phyloP scores from a whole-genome alignment of 2,113 vertebrate species.

The Bombycilla garrulus region DNA sequence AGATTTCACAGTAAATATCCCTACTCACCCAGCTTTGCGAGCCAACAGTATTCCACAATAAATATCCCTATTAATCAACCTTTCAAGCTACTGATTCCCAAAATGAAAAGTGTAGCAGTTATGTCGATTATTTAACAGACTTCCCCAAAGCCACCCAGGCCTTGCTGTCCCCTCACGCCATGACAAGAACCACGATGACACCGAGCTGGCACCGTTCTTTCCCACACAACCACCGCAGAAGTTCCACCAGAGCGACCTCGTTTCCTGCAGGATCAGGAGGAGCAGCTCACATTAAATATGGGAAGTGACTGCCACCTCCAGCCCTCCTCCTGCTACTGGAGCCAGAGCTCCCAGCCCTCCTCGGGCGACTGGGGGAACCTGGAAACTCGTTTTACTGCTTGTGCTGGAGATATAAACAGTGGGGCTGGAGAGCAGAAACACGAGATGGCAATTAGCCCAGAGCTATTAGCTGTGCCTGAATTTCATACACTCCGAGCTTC shows the following conservation, averaged over 20 bases:
- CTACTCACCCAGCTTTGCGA: background rate
- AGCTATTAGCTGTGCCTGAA: conserved; percentile 62
- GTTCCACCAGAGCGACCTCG: rapidly evolving
- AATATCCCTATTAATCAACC: background rate
- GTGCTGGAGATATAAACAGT: conserved; percentile 25
- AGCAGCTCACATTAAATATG: conserved; percentile 5
- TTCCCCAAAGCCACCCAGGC: background rate
- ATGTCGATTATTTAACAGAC: background rate
- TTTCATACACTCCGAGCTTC: conserved; percentile 45
- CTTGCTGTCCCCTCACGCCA: rapidly evolving
- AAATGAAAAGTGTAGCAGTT: background rate
- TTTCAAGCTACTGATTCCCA: background rate
- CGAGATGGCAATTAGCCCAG: conserved; percentile 62
- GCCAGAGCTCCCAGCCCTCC: conserved; percentile 4
- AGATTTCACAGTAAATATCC: background rate
- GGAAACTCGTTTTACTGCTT: conserved; percentile 37
- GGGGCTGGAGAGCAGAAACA: conserved; percentile 25
- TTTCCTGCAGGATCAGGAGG: background rate
- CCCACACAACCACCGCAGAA: rapidly evolving
- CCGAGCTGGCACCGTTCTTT: background rate
- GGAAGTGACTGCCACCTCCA: conserved; percentile 66
- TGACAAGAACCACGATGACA: rapidly evolving
- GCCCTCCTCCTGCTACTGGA: conserved; percentile 56
- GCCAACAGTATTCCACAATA: background rate
- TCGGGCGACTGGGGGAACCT: background rate